phyloP scores from a whole-genome alignment of 2,797 vertebrate genomes.

The Petrocephalus schoutedeni region DNA sequence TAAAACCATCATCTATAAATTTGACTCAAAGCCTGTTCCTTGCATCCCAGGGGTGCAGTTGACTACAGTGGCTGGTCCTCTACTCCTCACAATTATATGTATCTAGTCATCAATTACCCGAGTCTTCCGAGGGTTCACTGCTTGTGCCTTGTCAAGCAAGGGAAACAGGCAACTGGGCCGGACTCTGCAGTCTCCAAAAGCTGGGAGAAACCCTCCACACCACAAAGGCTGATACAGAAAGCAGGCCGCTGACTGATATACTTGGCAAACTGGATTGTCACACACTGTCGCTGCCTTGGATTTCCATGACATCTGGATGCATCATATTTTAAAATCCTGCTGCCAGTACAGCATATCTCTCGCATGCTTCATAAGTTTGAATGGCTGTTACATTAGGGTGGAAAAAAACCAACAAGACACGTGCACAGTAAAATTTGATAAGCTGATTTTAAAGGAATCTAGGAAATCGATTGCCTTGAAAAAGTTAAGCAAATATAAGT shows the following conservation, averaged over 20 bases:
- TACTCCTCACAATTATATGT: not conserved
- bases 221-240: not conserved
- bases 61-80: not conserved
- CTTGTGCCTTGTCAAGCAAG: not conserved
- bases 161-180: not conserved
- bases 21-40: conserved; percentile 7
- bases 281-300: not conserved
- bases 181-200: not conserved
- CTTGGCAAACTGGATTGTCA: not conserved
- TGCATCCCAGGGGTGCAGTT: not conserved
- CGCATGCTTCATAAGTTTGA: not conserved
- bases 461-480: no score
- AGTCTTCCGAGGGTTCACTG: not conserved
- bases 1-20: not conserved
- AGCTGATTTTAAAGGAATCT: no score
- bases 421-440: no score
- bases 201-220: not conserved
- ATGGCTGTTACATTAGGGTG: not conserved
- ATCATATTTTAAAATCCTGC: not conserved
- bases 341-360: not conserved
- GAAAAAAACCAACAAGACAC: not conserved
- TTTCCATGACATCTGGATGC: not conserved
- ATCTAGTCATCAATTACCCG: not conserved
- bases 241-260: not conserved
- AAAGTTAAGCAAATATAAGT: no score